These are phyloP conservation scores for Coreius guichenoti DNA, from an alignment of 2,797 vertebrate genomes.

Conservation along the genomic window DNA sequence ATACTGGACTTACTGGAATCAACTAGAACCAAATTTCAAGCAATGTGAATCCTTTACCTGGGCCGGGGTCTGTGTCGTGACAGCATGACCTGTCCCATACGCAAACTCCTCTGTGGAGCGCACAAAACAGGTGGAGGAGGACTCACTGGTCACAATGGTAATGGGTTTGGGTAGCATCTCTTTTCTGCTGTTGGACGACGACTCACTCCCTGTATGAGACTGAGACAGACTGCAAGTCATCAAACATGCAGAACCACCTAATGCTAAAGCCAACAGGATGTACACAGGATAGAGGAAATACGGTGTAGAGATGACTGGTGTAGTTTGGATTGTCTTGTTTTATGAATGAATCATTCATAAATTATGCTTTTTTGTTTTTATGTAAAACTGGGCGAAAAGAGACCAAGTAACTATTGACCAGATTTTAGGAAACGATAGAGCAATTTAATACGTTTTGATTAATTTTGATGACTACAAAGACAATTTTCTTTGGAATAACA, in stretches of 20 bases:
- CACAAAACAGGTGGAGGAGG: constrained; percentile 86
- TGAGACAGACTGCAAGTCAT: constrained; percentile 76
- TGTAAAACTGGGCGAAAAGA: background rate
- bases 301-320: background rate
- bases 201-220: constrained; percentile 92
- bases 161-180: constrained; percentile 87
- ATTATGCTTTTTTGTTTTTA: background rate
- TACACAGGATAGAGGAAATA: background rate
- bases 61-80: constrained; percentile 78
- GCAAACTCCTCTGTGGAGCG: constrained; percentile 77
- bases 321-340: constrained; percentile 4
- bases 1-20: background rate
- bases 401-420: background rate
- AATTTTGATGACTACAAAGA: background rate
- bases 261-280: constrained; percentile 1
- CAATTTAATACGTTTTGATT: background rate
- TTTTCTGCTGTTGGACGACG: constrained; percentile 90
- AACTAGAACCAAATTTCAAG: background rate
- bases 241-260: constrained; percentile 55
- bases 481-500: background rate
- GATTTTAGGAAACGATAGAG: background rate
- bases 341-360: background rate
- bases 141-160: constrained; percentile 88
- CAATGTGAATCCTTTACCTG: constrained; percentile 71
- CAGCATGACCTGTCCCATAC: constrained; percentile 74